A percentile compares a stretch with the other conserved stretches of the same genome.
Evolutionary conservation across 2,797 vertebrate species (phyloP).

Genomic region (Coluber constrictor): DNA sequence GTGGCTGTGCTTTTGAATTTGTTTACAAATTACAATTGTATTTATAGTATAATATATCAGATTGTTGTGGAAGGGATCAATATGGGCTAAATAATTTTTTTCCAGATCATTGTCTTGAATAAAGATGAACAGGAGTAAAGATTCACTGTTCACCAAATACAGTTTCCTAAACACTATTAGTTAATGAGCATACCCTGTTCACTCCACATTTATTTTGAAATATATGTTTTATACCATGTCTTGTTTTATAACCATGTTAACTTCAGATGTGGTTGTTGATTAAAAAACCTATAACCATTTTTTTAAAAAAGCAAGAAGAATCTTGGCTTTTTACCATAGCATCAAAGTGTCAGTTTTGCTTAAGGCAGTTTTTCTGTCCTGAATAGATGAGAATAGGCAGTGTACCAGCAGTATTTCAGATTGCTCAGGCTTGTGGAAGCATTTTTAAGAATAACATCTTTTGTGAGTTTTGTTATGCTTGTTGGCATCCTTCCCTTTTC

Average conservation of each 20-base stretch:
- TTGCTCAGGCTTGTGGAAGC: conserved; percentile 19
- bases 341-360: conserved; percentile 49
- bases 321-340: not conserved
- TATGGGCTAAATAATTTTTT: not conserved
- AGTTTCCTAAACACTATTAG: not conserved
- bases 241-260: not conserved
- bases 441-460: conserved; percentile 4
- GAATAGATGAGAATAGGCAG: conserved; percentile 21
- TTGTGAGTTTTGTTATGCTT: not conserved
- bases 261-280: not conserved
- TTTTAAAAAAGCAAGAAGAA: not conserved
- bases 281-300: not conserved
- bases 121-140: not conserved
- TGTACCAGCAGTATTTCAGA: not conserved
- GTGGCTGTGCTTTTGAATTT: not conserved
- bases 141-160: not conserved
- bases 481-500: not conserved
- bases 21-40: not conserved
- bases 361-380: conserved; percentile 42
- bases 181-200: not conserved
- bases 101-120: not conserved
- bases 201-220: not conserved
- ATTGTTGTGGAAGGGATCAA: not conserved
- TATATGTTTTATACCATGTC: not conserved
- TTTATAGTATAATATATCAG: not conserved